These are phyloP conservation scores for Calephelis nemesis DNA, from an alignment of 1,140 invertebrate species.

Conservation along the genomic window DNA sequence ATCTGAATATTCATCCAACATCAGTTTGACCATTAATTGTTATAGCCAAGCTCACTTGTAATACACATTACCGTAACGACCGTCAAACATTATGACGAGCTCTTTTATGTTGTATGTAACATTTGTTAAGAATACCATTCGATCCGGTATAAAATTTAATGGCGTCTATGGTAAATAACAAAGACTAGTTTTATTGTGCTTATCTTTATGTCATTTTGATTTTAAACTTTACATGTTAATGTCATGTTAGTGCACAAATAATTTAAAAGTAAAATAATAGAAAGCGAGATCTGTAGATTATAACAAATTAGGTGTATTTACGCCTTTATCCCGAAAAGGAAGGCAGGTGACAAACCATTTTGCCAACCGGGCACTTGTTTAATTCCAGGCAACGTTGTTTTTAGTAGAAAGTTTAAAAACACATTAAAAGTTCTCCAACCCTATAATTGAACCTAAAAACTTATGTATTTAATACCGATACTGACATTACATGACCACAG, in stretches of 20 bases:
- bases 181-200: conserved; percentile 20
- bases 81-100: conserved; percentile 19
- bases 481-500: too few relatives aligned
- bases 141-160: conserved; percentile 6
- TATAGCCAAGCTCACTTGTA: conserved; percentile 50
- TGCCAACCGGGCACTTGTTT: too few relatives aligned
- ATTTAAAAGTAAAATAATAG: neutral
- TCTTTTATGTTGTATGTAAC: conserved; percentile 3
- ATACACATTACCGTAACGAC: conserved; percentile 26
- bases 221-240: conserved; percentile 1
- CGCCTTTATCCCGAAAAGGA: too few relatives aligned
- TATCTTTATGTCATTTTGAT: neutral
- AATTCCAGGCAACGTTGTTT: too few relatives aligned
- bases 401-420: too few relatives aligned
- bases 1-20: conserved; percentile 68
- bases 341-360: too few relatives aligned
- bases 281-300: too few relatives aligned
- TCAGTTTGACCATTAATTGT: conserved; percentile 71
- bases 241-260: neutral
- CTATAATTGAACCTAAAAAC: too few relatives aligned
- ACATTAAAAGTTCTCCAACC: too few relatives aligned
- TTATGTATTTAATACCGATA: too few relatives aligned
- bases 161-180: conserved; percentile 22
- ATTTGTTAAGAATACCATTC: conserved; percentile 6
- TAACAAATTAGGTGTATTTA: too few relatives aligned